Percentiles rank a stretch among this genome's conserved stretches.
phyloP scores from a whole-genome alignment of 2,797 vertebrate species.

The Myotis findleyi region DNA sequence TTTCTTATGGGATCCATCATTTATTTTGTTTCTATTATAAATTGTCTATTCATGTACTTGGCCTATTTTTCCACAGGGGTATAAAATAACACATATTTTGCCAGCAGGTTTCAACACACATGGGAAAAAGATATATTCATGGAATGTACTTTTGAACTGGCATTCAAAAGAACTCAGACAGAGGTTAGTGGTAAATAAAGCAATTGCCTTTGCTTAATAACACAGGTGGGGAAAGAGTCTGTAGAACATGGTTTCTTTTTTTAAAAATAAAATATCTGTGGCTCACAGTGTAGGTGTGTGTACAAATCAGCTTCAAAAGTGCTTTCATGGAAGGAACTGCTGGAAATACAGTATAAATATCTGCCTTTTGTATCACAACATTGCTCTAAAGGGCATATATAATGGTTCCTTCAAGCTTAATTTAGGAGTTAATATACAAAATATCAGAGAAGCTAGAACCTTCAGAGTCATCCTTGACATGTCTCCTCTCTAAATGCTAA shows the following conservation, averaged over 20 bases:
- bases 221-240: conserved; percentile 74
- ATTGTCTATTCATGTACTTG: conserved; percentile 60
- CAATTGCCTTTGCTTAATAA: conserved; percentile 76
- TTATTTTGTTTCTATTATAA: conserved; percentile 63
- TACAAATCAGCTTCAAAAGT: conserved; percentile 75
- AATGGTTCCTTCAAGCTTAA: conserved; percentile 62
- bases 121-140: conserved; percentile 76
- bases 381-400: conserved; percentile 34
- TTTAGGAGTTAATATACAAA: conserved; percentile 71
- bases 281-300: conserved; percentile 41
- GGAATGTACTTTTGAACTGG: conserved; percentile 74
- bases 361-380: conserved; percentile 67
- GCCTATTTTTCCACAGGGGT: conserved; percentile 55
- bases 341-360: conserved; percentile 71
- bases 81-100: conserved; percentile 77
- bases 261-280: conserved; percentile 78
- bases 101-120: conserved; percentile 76
- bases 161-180: conserved; percentile 77
- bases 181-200: conserved; percentile 77
- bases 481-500: not conserved
- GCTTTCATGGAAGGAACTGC: conserved; percentile 63
- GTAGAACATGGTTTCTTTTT: conserved; percentile 55
- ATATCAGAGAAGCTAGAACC: conserved; percentile 54
- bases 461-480: conserved; percentile 67
- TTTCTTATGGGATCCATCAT: conserved; percentile 19